These are phyloP conservation scores for Penaeus vannamei DNA, from an alignment of 1,140 invertebrate species.

Conservation along the genomic window DNA sequence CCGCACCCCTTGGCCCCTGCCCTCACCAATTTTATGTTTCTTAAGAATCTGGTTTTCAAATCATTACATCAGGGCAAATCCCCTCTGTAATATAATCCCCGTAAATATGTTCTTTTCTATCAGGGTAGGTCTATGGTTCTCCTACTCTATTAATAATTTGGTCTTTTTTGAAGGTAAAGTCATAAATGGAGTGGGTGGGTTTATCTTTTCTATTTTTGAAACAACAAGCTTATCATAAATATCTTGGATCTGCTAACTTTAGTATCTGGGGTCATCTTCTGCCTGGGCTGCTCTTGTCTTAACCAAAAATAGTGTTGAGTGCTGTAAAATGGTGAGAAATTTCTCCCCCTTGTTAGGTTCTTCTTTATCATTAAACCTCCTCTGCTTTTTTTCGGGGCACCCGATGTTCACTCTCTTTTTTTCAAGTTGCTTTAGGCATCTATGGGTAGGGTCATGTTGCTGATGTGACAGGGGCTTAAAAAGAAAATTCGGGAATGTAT, in stretches of 20 bases:
- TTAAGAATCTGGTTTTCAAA: constrained; percentile 81
- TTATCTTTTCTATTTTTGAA: constrained; percentile 82
- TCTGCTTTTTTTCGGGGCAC: constrained; percentile 63
- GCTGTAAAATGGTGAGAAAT: constrained; percentile 83
- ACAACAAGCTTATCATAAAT: constrained; percentile 73
- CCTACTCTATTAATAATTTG: constrained; percentile 79
- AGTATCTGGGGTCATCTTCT: constrained; percentile 88
- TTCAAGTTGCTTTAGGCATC: constrained; percentile 91
- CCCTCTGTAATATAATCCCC: constrained; percentile 84
- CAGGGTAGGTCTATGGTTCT: constrained; percentile 83
- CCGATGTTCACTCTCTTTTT: constrained; percentile 74
- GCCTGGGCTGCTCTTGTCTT: constrained; percentile 83
- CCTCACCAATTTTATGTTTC: constrained; percentile 80
- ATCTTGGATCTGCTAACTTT: constrained; percentile 81
- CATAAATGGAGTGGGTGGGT: constrained; percentile 78
- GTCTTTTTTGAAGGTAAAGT: constrained; percentile 81
- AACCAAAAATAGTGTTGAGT: constrained; percentile 81
- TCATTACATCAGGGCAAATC: constrained; percentile 87
- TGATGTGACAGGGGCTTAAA: constrained; percentile 86
- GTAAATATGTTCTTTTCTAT: constrained; percentile 87
- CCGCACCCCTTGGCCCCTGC: constrained; percentile 79
- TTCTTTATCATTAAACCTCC: constrained; percentile 57
- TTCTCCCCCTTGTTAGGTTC: constrained; percentile 72
- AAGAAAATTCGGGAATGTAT: constrained; percentile 70
- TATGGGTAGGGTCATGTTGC: constrained; percentile 82